Base-by-base conservation (phyloP, 1,140 invertebrate genomes). In the Paralvinella palmiformis region DNA sequence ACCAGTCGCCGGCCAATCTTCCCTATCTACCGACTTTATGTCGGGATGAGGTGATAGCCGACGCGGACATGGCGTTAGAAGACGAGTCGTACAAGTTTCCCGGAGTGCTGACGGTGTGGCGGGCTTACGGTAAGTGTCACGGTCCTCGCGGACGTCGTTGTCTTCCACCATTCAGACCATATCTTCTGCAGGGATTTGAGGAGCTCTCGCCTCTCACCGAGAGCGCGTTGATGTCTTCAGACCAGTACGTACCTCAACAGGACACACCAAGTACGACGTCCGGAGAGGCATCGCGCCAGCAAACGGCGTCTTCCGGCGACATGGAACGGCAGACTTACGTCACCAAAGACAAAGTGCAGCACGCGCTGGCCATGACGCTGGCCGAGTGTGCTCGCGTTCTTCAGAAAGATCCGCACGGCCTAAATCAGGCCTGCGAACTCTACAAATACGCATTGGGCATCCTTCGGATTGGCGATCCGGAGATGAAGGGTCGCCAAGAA, bases 121-220 rank as follows among this genome's bases (percentile, higher is more conserved):
- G 37, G 10, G 10, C 37, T 13, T 41, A 41, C 37, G n/a, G n/a
- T n/a, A n/a, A n/a, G n/a, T n/a, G n/a, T n/a, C 37, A 13, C 37
- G 13, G 1, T 44, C 37, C 13, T 44, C 15, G 15, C 55, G 35
- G 33, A 57, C 55, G 22, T 32, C 10, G 27, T 10, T 10, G 4
- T 32, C 4, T 27, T 57, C 27, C 6, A 27, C 6, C 22, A 33
- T 57, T 20, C 22, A 1, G 55, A 22, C 6, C 13, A 31, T 27
- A 57, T 13, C 2, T 6, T 20, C 29, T 57, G 29, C 20, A 57
- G 5, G 20, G 55, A 31, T 57, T 31, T 32, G 33, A 57, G 17
- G 55, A 57, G n/a, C 29, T 31, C 13, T 57, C 27, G 22, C 55
- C 55, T 31, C 55, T 57, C 37, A 41, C 27, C 33, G 55, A 27